phyloP scores from a whole-genome alignment of 2,888 invertebrate genomes.

The Thereva nobilitata region DNA sequence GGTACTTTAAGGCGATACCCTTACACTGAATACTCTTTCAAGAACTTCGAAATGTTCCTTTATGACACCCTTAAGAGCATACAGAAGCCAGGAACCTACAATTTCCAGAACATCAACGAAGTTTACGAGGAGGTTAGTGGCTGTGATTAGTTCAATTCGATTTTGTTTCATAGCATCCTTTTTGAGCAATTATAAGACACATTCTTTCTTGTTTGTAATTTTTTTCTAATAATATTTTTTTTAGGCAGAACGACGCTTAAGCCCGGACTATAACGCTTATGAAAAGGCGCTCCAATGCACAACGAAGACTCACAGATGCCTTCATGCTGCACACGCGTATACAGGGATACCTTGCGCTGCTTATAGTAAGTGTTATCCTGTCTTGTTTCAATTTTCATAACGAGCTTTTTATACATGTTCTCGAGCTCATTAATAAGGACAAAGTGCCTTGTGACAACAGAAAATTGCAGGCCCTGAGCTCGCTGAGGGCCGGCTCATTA shows the following conservation, averaged over 20 bases:
- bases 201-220: no score
- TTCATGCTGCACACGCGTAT: conserved; percentile 89
- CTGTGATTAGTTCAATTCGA: not conserved
- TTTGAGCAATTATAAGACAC: not conserved
- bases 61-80: conserved; percentile 82
- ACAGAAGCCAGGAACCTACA: conserved; percentile 70
- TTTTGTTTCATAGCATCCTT: no score
- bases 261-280: conserved; percentile 59
- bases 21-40: conserved; percentile 70
- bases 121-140: conserved; percentile 66
- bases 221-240: conserved; percentile 40
- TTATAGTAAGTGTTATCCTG: conserved; percentile 69
- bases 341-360: conserved; percentile 82
- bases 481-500: not conserved
- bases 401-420: conserved; percentile 17
- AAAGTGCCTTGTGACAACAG: no score
- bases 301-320: conserved; percentile 85
- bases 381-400: conserved; percentile 23
- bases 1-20: conserved; percentile 64
- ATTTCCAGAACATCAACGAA: conserved; percentile 67
- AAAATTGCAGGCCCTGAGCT: no score
- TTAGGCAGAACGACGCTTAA: conserved; percentile 59
- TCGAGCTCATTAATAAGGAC: conserved; percentile 21
- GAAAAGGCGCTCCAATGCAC: conserved; percentile 83
- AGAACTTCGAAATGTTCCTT: conserved; percentile 83